Evolutionary conservation across 23 tunicate species (phyloP).

Genomic region (Botrylloides violaceus): DNA sequence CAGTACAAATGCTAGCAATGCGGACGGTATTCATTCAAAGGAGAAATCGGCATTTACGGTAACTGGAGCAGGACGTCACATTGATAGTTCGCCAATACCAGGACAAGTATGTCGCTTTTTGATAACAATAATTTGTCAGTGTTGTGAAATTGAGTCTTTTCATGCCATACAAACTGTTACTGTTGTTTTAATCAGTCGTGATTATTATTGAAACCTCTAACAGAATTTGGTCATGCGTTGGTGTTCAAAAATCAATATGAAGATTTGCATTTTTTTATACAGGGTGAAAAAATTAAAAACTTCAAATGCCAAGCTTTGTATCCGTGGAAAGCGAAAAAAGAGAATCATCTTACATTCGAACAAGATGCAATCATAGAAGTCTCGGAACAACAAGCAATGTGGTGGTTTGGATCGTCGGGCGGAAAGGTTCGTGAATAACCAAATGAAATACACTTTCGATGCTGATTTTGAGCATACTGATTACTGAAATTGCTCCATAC

Average conservation of each 20-base stretch:
- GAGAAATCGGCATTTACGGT: conserved; percentile 12
- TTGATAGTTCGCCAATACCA: conserved; percentile 7
- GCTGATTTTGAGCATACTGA: too few relatives aligned
- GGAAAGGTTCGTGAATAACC: conserved; percentile 46
- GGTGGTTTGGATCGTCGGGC: conserved; percentile 92
- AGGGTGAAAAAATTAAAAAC: conserved; percentile 4
- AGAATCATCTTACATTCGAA: conserved; percentile 74
- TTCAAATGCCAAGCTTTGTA: conserved; percentile 55
- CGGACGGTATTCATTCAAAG: conserved; percentile 4
- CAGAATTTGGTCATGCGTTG: too few relatives aligned
- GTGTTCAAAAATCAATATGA: too few relatives aligned
- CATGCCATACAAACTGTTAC: too few relatives aligned
- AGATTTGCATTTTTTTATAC: too few relatives aligned
- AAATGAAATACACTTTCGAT: too few relatives aligned
- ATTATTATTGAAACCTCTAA: too few relatives aligned
- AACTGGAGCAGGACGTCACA: background rate
- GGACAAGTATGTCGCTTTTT: conserved; percentile 1
- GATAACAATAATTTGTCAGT: too few relatives aligned
- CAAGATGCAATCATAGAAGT: conserved; percentile 84
- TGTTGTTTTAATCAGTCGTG: too few relatives aligned
- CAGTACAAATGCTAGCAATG: background rate
- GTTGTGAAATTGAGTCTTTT: too few relatives aligned
- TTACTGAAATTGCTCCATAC: background rate
- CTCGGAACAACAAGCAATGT: conserved; percentile 87
- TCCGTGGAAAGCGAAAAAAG: conserved; percentile 94